Conservation (phyloP, 2,797 vertebrate species). For the Pseudomugil tenellus region DNA sequence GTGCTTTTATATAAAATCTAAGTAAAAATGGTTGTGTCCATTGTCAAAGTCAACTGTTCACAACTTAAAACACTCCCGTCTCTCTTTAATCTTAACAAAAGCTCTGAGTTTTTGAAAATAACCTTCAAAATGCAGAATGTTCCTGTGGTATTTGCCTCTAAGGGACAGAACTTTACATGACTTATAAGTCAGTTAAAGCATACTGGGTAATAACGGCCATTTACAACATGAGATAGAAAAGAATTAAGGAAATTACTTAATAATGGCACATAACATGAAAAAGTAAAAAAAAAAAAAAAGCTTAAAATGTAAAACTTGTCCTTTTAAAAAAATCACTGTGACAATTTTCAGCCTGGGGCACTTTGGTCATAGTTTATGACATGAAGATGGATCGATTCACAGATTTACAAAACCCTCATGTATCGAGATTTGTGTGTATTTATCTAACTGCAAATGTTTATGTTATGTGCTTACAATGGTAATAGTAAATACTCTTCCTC, state of each 20-base stretch:
- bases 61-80: neutral
- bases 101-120: neutral
- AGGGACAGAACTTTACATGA: neutral
- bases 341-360: neutral
- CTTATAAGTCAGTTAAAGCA: neutral
- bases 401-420: constrained; percentile 1
- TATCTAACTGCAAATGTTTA: constrained; percentile 29
- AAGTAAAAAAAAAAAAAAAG: neutral
- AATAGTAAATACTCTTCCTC: constrained; percentile 55
- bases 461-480: constrained; percentile 19
- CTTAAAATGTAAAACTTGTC: neutral
- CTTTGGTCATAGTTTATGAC: neutral
- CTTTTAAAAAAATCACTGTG: too few relatives aligned
- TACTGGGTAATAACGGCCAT: too few relatives aligned
- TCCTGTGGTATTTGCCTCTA: neutral
- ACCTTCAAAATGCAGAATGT: neutral
- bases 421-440: constrained; percentile 35
- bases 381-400: neutral
- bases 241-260: neutral
- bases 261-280: neutral
- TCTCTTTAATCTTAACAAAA: neutral
- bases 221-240: neutral
- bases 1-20: constrained; percentile 4
- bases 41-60: neutral
- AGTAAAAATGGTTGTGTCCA: neutral